Evolutionary conservation across 2,113 vertebrate species (phyloP).

Genomic region (Corvus moneduloides): DNA sequence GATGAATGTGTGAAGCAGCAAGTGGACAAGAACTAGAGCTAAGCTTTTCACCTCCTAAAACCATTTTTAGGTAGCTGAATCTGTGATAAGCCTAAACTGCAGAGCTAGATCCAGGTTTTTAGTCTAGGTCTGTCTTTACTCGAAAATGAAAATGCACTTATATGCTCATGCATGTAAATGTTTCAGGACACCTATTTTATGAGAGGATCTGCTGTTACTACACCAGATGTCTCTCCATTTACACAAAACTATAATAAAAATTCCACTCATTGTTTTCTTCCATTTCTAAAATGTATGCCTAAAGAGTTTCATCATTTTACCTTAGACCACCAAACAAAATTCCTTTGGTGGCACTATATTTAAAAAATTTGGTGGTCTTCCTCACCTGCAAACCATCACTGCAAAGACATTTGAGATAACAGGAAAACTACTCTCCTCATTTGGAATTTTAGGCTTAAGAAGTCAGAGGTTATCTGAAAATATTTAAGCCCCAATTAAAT

Average conservation of each 20-base stretch:
- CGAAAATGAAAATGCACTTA: neutral
- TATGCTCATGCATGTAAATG: neutral
- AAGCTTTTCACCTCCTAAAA: neutral
- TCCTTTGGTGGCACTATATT: neutral
- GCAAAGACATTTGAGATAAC: neutral
- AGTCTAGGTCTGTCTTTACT: neutral
- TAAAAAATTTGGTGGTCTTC: neutral
- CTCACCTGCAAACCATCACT: neutral
- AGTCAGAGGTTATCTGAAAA: neutral
- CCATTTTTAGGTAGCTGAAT: neutral
- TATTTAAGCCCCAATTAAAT: neutral
- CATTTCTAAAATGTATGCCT: neutral
- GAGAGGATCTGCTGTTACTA: neutral
- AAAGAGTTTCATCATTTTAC: neutral
- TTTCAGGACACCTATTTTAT: neutral
- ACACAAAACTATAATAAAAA: neutral
- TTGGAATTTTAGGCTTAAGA: neutral
- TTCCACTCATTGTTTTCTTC: neutral
- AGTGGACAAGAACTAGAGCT: neutral
- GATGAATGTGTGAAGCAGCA: neutral
- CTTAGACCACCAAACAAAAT: neutral
- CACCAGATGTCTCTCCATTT: neutral
- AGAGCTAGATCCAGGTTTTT: neutral
- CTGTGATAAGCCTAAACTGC: neutral
- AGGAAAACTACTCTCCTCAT: neutral